phyloP scores from a whole-genome alignment of 2,113 vertebrate genomes.

The Zosterops lateralis region DNA sequence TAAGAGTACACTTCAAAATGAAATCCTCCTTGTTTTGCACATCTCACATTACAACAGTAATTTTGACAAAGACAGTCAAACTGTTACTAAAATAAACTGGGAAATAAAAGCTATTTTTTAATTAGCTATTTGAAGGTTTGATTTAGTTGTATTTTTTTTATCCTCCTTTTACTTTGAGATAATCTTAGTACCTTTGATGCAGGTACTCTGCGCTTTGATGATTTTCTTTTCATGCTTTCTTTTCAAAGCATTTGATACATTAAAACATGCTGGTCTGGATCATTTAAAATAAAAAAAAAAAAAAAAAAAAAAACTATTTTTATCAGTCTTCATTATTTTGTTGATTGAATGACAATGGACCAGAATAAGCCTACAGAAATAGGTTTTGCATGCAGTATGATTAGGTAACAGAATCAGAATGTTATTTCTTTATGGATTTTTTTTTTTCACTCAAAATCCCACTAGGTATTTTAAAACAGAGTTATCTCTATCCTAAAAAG shows the following conservation, averaged over 20 bases:
- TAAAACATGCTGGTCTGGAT: neutral
- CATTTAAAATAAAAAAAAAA: neutral
- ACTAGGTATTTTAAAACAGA: neutral
- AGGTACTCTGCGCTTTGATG: neutral
- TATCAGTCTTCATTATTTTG: neutral
- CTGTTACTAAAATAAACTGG: neutral
- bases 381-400: neutral
- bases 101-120: neutral
- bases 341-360: neutral
- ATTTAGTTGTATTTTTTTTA: neutral
- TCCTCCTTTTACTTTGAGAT: neutral
- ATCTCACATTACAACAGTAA: slow-evolving; percentile 8
- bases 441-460: neutral
- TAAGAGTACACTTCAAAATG: slow-evolving; percentile 44
- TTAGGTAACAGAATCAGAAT: neutral
- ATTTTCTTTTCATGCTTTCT: neutral
- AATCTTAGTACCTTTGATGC: neutral
- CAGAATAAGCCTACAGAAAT: neutral
- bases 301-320: neutral
- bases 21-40: neutral
- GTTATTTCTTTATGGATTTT: neutral
- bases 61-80: slow-evolving; percentile 30
- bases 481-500: neutral
- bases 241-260: neutral
- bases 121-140: neutral